Evolutionary conservation across 2,797 vertebrate species (phyloP).

Genomic region (Cossypha caffra): DNA sequence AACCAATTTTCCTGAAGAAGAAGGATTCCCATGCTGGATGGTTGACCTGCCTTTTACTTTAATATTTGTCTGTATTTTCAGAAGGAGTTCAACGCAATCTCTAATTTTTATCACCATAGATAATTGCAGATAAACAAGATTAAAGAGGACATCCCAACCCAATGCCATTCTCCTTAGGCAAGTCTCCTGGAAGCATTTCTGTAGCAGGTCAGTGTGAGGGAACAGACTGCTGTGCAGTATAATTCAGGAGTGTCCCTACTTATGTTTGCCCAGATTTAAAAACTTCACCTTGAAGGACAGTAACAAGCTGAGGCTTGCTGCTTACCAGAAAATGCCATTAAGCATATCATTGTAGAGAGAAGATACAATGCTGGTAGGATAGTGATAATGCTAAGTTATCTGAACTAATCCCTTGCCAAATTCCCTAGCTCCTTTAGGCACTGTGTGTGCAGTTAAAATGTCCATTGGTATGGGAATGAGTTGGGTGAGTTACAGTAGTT

Average conservation of each 20-base stretch:
- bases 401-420: constrained; percentile 65
- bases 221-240: not conserved
- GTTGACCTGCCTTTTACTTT: not conserved
- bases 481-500: constrained; percentile 24
- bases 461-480: not conserved
- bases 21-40: not conserved
- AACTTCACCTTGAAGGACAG: not conserved
- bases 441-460: not conserved
- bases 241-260: not conserved
- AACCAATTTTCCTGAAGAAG: not conserved
- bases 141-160: not conserved
- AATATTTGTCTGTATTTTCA: not conserved
- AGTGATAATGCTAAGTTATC: constrained; percentile 36
- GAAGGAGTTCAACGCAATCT: not conserved
- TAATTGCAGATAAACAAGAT: not conserved
- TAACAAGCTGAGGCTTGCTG: not conserved
- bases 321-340: not conserved
- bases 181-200: not conserved
- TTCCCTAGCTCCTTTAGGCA: constrained; percentile 45
- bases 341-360: not conserved
- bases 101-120: not conserved
- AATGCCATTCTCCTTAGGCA: not conserved
- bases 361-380: not conserved
- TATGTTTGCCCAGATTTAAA: not conserved
- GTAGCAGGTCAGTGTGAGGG: not conserved